Evolutionary conservation across 2,113 vertebrate species (phyloP).

Genomic region (Cranoglanis bouderius): DNA sequence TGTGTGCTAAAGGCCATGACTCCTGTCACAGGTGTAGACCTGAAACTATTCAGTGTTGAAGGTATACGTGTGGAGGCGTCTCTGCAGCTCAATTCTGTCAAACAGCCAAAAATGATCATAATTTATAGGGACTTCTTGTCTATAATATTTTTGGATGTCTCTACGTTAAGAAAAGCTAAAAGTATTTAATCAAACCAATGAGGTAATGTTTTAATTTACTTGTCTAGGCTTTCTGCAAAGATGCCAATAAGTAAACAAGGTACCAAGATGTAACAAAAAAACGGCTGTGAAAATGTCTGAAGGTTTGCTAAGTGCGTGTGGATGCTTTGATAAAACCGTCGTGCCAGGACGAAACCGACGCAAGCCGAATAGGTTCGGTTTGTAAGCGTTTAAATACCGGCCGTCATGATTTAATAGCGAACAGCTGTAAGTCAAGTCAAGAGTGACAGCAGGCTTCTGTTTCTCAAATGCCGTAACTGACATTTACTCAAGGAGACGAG

Average conservation of each 20-base stretch:
- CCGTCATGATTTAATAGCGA: not conserved
- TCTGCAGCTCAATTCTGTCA: not conserved
- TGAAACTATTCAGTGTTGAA: not conserved
- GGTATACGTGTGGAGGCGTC: not conserved
- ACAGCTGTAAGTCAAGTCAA: not conserved
- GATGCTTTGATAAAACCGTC: not conserved
- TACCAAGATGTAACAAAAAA: not conserved
- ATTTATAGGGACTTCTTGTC: not conserved
- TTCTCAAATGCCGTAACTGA: not conserved
- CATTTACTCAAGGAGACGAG: not conserved
- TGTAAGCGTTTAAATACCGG: not conserved
- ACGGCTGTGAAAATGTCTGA: not conserved
- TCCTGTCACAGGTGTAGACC: not conserved
- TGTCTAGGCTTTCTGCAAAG: not conserved
- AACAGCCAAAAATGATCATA: not conserved
- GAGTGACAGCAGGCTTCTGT: not conserved
- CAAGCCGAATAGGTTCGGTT: not conserved
- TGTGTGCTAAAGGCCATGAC: not conserved
- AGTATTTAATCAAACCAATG: not conserved
- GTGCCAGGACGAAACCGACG: not conserved
- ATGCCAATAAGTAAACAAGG: not conserved
- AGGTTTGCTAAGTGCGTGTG: not conserved
- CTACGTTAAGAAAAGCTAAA: not conserved
- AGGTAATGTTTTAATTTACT: not conserved
- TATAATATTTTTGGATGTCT: not conserved